phyloP scores from a whole-genome alignment of 2,113 vertebrate genomes.

The Nycticryphes semicollaris region DNA sequence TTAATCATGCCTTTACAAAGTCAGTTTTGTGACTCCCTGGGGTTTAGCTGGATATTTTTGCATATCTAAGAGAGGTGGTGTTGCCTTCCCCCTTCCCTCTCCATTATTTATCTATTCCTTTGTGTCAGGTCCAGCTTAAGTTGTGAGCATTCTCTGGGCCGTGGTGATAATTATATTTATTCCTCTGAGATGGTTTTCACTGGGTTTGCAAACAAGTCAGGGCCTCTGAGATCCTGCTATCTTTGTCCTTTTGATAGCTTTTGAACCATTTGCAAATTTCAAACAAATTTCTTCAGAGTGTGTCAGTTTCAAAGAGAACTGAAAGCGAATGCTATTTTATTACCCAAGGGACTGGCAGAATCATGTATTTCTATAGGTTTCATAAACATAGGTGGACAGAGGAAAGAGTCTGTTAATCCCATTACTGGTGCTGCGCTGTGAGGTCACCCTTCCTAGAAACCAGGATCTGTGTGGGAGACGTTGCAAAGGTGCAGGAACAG shows the following conservation, averaged over 20 bases:
- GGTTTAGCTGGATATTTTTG: conserved; percentile 24
- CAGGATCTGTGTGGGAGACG: neutral
- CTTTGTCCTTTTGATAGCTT: neutral
- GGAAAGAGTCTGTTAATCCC: neutral
- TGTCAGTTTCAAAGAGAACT: neutral
- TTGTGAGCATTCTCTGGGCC: neutral
- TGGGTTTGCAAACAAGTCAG: neutral
- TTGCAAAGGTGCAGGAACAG: neutral
- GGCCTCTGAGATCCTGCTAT: neutral
- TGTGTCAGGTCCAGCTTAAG: conserved; percentile 23
- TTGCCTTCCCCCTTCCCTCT: neutral
- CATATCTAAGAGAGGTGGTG: conserved; percentile 9
- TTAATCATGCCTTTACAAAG: conserved; percentile 46
- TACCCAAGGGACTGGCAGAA: neutral
- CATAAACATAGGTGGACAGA: neutral
- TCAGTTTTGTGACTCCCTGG: conserved; percentile 28
- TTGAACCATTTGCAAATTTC: neutral
- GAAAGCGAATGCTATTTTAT: neutral
- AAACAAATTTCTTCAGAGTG: neutral
- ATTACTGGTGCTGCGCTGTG: neutral
- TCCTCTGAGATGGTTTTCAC: neutral
- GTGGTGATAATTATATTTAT: conserved; percentile 20
- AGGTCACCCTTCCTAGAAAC: neutral
- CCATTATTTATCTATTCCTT: conserved; percentile 25
- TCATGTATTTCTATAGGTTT: neutral